phyloP scores from a whole-genome alignment of 2,113 vertebrate species.

The Sturnus vulgaris region DNA sequence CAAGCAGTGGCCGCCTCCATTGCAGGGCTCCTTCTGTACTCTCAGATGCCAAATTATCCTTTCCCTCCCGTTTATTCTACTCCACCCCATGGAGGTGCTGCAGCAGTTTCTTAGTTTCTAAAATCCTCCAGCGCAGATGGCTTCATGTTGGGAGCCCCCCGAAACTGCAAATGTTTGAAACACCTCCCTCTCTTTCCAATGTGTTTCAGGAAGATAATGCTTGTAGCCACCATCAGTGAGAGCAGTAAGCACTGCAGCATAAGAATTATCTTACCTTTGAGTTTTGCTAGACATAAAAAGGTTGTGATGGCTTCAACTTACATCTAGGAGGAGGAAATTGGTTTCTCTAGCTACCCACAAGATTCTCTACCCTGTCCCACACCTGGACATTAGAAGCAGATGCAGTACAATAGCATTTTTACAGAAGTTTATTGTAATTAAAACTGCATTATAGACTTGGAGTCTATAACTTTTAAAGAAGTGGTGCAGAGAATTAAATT shows the following conservation, averaged over 20 bases:
- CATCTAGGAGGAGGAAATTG: not conserved
- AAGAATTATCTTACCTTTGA: not conserved
- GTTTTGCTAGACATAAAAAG: not conserved
- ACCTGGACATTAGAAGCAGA: not conserved
- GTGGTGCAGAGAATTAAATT: not conserved
- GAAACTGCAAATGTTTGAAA: not conserved
- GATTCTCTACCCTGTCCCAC: not conserved
- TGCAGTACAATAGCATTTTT: not conserved
- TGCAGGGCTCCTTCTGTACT: not conserved
- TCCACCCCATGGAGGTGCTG: not conserved
- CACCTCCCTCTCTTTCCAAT: not conserved
- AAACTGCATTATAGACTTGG: not conserved
- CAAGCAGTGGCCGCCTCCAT: rapidly evolving
- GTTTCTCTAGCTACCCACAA: not conserved
- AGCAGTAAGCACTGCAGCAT: not conserved
- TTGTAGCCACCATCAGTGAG: not conserved
- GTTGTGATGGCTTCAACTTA: not conserved
- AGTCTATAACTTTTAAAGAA: not conserved
- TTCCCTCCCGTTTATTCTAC: not conserved
- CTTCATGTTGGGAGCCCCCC: not conserved
- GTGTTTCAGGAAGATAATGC: not conserved
- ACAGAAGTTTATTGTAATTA: not conserved
- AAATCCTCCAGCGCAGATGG: not conserved
- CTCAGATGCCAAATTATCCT: not conserved
- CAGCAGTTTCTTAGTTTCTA: not conserved